A percentile compares a stretch with the other conserved stretches of the same genome.
Evolutionary conservation across 2,113 vertebrate genomes (phyloP).

Genomic region (human): GRCh38 chr2:222035001-222035500

Average conservation of each 20-base stretch:
- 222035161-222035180: background rate
- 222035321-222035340: too few species aligned
- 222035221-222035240: background rate
- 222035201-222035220: background rate
- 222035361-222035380: background rate
- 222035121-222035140: background rate
- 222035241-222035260: rapidly evolving
- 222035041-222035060: too few species aligned
- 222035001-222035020: too few species aligned
- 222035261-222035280: background rate
- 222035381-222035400: background rate
- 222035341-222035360: background rate
- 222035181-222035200: background rate
- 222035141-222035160: background rate
- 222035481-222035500: too few species aligned
- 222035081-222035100: too few species aligned
- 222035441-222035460: background rate
- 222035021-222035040: too few species aligned
- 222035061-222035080: too few species aligned
- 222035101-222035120: background rate
- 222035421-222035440: background rate
- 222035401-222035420: background rate
- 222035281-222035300: background rate
- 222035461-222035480: background rate
- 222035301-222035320: background rate